These are phyloP conservation scores for Pristionchus mayeri DNA, from an alignment of 2,888 invertebrate species.

Conservation along the genomic window DNA sequence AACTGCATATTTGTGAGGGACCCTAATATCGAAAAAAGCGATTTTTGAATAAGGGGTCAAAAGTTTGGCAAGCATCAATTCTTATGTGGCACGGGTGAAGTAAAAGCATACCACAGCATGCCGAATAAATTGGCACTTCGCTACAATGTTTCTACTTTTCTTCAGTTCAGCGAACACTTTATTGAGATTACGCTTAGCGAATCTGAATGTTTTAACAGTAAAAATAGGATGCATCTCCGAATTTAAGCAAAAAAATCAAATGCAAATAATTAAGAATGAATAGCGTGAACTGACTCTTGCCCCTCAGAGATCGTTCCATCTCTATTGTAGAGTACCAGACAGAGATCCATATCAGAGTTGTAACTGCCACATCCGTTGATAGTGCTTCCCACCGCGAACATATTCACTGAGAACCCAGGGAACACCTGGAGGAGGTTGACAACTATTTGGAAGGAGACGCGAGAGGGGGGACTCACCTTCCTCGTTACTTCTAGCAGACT, in stretches of 20 bases:
- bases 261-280: no score
- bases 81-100: no score
- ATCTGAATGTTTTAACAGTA: not conserved
- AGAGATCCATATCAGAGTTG: constrained; percentile 75
- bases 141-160: not conserved
- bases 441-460: not conserved
- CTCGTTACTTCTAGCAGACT: not conserved
- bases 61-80: no score
- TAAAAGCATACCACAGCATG: constrained; percentile 50
- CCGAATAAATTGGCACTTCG: constrained; percentile 50
- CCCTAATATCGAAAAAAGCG: no score
- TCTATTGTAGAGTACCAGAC: constrained; percentile 54
- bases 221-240: no score
- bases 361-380: constrained; percentile 74
- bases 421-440: not conserved
- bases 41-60: no score
- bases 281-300: constrained; percentile 36
- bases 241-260: no score
- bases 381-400: constrained; percentile 67
- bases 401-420: constrained; percentile 9
- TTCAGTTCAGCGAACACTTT: constrained; percentile 1
- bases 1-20: no score
- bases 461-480: not conserved
- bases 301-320: constrained; percentile 39
- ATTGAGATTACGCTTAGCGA: not conserved